Conservation (phyloP, 2,113 vertebrate species). For the Neoarius graeffei region DNA sequence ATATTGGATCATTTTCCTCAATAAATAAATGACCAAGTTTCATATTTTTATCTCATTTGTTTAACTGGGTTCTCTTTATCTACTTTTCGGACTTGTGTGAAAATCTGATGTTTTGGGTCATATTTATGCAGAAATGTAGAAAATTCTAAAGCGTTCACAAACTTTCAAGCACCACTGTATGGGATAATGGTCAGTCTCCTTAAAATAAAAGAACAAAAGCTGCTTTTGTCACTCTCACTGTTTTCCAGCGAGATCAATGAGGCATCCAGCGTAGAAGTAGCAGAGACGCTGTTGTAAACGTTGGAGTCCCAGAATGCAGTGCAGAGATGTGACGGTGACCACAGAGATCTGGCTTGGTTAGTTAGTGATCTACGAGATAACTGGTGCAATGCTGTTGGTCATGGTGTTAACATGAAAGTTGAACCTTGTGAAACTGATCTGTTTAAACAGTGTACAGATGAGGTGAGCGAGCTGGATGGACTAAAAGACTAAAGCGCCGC, state of each 20-base stretch:
- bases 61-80: too few species aligned
- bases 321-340: background rate
- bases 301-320: background rate
- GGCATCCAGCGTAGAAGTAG: background rate
- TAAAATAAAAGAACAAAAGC: background rate
- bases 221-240: background rate
- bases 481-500: background rate
- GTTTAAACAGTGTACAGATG: background rate
- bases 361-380: background rate
- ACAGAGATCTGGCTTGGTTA: background rate
- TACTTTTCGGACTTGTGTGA: too few species aligned
- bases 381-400: background rate
- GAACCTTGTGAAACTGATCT: background rate
- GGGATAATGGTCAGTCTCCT: background rate
- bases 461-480: background rate
- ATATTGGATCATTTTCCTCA: too few species aligned
- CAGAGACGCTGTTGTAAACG: background rate
- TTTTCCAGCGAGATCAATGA: background rate
- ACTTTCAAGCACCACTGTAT: background rate
- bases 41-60: too few species aligned
- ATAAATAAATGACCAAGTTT: too few species aligned
- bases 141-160: too few species aligned
- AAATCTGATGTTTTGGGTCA: too few species aligned
- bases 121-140: too few species aligned
- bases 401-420: background rate